Conservation (phyloP, 1,140 invertebrate genomes). For the Leptinotarsa defecta region DNA sequence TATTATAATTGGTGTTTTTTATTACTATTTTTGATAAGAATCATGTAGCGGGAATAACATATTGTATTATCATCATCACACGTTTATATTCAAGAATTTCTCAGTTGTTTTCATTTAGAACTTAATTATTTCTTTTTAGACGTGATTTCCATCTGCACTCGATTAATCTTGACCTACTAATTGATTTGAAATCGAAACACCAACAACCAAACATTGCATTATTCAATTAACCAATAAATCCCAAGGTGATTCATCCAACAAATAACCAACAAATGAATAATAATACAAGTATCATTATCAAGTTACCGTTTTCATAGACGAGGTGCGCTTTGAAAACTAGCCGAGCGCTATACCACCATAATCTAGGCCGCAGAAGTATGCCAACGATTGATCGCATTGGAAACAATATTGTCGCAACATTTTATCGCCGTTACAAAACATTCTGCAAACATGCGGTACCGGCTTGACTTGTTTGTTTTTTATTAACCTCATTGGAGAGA, state of each 20-base stretch:
- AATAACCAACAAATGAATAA: too few relatives aligned
- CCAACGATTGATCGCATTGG: not conserved
- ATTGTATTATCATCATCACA: too few relatives aligned
- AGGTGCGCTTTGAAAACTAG: not conserved
- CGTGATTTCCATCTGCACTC: too few relatives aligned
- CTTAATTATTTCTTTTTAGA: too few relatives aligned
- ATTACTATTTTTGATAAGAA: too few relatives aligned
- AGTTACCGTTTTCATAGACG: not conserved
- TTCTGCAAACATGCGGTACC: slow-evolving; percentile 2
- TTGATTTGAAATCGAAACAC: not conserved
- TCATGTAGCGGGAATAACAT: too few relatives aligned
- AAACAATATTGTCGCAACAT: slow-evolving; percentile 3
- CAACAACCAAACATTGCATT: not conserved
- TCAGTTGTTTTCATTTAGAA: too few relatives aligned
- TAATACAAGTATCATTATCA: not conserved
- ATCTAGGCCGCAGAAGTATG: not conserved
- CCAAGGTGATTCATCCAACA: not conserved
- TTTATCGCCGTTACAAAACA: slow-evolving; percentile 3
- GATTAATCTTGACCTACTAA: too few relatives aligned
- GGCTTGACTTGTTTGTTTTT: slow-evolving; percentile 3
- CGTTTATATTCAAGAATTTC: too few relatives aligned
- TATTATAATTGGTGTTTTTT: too few relatives aligned
- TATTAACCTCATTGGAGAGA: not conserved
- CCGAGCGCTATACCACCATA: not conserved
- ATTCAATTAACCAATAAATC: not conserved